Base-by-base conservation (phyloP, 2,113 vertebrate genomes). In the Morone chrysops region DNA sequence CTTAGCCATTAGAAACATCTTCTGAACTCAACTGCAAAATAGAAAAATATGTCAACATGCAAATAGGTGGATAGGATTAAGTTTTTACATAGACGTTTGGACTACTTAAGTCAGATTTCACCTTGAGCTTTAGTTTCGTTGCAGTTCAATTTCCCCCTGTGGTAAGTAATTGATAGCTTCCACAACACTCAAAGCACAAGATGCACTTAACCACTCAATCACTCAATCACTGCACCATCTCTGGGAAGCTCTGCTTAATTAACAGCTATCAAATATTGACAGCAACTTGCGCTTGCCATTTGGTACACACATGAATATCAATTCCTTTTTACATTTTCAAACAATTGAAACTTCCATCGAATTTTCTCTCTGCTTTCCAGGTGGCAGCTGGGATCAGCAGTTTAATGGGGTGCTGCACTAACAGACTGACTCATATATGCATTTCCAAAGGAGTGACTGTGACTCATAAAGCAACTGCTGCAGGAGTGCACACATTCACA, bases 391-490 rank as follows among this genome's bases (percentile, higher is more conserved):
- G 70, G 69, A 87, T 79, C 25, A 9, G 48, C 60, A 43, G 80
- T 87, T 90, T 72, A 88, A 84, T 80, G 71, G 80, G 86, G 70
- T 74, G 81, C 83, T 65, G 81, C 77, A 66, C 74, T 72, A 70
- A 80, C 67, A 75, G 66, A 71, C 73, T 80, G 74, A 86, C 82
- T 87, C 70, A 76, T 65, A 48, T 75, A 66, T 83, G 72, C 47
- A 70, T 78, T 78, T 82, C 48, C 78, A 67, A 56, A 75, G 60
- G 45, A 86, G 74, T 43, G 65, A 68, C 77, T 57, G 62, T 90
- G 84, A 93, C 83, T 92, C 89, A 90, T 60, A 85, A 82, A 75
- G 82, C 43, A 75, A 75, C 78, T 78, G 60, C 83, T 77, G 74
- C 70, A 77, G 80, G 63, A 68, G 20, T 1, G 47, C 8, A 70